Conservation (phyloP, 2,888 invertebrate genomes). For the Cheilosia grossa region DNA sequence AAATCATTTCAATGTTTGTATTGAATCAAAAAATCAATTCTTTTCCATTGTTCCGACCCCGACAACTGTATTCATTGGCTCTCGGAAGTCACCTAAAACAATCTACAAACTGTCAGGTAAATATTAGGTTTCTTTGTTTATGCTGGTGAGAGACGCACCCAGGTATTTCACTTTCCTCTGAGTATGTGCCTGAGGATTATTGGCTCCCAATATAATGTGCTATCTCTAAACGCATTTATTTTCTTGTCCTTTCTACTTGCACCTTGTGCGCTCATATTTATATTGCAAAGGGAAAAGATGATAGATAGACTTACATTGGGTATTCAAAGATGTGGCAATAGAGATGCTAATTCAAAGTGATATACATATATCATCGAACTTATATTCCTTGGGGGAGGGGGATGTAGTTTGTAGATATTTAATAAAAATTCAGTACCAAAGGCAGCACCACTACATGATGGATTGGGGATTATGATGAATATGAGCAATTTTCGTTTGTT, state of each 20-base stretch:
- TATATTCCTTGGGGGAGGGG: conserved; percentile 15
- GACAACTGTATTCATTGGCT: neutral
- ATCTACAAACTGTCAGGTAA: conserved; percentile 11
- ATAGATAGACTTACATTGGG: conserved; percentile 27
- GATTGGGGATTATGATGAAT: conserved; percentile 52
- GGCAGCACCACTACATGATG: conserved; percentile 35
- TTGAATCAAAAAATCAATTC: no score
- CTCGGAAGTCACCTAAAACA: conserved; percentile 22
- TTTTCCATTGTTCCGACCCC: no score
- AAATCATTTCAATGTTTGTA: no score
- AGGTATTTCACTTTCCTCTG: conserved; percentile 3
- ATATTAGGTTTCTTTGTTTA: conserved; percentile 8
- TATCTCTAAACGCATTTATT: conserved; percentile 3
- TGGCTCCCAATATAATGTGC: conserved; percentile 31
- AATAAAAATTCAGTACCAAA: conserved; percentile 45
- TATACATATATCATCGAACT: neutral
- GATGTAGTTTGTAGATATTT: conserved; percentile 19
- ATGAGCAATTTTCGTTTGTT: conserved; percentile 26
- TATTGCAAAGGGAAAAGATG: conserved; percentile 4
- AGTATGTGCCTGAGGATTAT: conserved; percentile 10
- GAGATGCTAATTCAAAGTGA: conserved; percentile 25
- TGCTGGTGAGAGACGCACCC: neutral
- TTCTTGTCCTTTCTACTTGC: neutral
- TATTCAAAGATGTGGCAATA: conserved; percentile 36
- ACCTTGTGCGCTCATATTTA: conserved; percentile 9